These are phyloP conservation scores for Lagorchestes hirsutus DNA, from an alignment of 2,797 vertebrate species.

Conservation along the genomic window DNA sequence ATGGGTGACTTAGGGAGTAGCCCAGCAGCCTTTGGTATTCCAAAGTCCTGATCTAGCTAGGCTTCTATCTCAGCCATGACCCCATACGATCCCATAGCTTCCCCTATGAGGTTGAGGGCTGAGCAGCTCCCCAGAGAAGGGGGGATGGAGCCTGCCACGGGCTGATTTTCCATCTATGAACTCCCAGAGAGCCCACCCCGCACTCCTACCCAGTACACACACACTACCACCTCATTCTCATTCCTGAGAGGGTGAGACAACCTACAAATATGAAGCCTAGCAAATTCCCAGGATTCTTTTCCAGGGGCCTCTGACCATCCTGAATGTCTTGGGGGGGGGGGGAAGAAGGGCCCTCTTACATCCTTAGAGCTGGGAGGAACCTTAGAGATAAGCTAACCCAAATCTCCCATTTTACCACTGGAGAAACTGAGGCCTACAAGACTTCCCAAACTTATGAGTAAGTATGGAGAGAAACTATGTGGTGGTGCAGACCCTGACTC, in stretches of 20 bases:
- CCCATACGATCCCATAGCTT: neutral
- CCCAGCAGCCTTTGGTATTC: neutral
- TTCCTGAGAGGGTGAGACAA: neutral
- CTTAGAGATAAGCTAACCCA: neutral
- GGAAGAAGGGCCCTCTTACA: neutral
- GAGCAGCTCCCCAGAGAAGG: neutral
- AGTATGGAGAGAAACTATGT: neutral
- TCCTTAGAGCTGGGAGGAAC: neutral
- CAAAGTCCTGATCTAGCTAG: neutral
- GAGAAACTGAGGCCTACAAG: slow-evolving; percentile 25
- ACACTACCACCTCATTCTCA: neutral
- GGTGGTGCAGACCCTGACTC: neutral
- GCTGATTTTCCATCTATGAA: neutral
- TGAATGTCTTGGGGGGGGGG: neutral
- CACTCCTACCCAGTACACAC: neutral
- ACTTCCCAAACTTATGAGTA: neutral
- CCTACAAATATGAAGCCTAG: neutral
- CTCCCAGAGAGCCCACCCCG: neutral
- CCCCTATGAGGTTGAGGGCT: neutral
- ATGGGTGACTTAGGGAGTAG: neutral
- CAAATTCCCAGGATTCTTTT: neutral
- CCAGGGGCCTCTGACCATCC: neutral
- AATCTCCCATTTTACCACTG: neutral
- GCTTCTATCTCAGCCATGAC: too few species aligned
- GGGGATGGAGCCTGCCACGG: neutral